Evolutionary conservation across 1,140 invertebrate genomes (phyloP), one percentile per base, ranked within the genome.

Genomic region (Pristionchus pacificus): DNA sequence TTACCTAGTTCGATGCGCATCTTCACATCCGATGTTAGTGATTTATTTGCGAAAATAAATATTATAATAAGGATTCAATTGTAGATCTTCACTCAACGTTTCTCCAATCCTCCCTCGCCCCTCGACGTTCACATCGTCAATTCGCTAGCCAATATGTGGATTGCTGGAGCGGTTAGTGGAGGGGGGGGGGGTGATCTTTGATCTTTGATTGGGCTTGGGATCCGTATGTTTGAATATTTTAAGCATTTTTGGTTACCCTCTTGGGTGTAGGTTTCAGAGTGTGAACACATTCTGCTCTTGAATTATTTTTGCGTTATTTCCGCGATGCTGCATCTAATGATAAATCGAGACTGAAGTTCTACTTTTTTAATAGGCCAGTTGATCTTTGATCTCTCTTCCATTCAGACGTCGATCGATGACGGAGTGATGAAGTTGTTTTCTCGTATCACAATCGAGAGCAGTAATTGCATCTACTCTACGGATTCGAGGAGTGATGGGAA

Each of bases 391-490:
- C n/a, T n/a, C n/a, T n/a, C n/a, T n/a, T n/a, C n/a, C n/a, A n/a
- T 85, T 70, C 83, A 89, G 89, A 82, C 86, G 2, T 85, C 86
- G 72, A 90, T 97, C 15, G 93, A 94, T 81, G 92, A 95, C 76
- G 93, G 95, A 82, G 93, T 98, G 33, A 95, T 98, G 93, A 90
- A 92, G 79, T 95, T 97, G 91, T 97, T 97, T 86, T 94, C 92
- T 0, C 90, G 91, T 79, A 93, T 97, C 65, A 93, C 94, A 0
- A 89, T 97, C 1, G 92, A 95, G 80, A 93, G 93, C 0, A 93
- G 92, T 75, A 92, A 91, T 75, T 88, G 90, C n/a, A 89, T 93
- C 0, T 97, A 97, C 81, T 89, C 79, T 89, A 58, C 87, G 88
- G 33, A 88, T 86, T 77, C 84, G 86, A 63, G 78, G 63, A 74